Conservation (phyloP, 2,888 invertebrate species). For the Chymomyza amoena region DNA sequence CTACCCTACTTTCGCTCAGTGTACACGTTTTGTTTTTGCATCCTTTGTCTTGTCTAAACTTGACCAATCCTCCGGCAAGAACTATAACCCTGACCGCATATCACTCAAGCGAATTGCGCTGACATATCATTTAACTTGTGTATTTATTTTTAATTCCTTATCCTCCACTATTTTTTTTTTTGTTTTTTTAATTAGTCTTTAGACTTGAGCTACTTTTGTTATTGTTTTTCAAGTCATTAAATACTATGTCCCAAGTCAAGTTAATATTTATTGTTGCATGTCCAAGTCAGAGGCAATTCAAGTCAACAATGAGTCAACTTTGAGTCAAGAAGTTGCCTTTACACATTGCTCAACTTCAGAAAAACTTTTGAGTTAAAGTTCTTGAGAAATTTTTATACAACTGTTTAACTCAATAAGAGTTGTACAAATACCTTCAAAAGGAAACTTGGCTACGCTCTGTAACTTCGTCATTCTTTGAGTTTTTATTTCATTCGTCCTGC, state of each 20-base stretch:
- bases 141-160: not conserved
- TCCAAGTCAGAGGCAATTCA: not conserved
- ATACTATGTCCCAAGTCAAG: not conserved
- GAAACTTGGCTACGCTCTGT: slow-evolving; percentile 37
- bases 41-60: not conserved
- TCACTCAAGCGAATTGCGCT: not conserved
- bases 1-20: not conserved
- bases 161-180: not conserved
- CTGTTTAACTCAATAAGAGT: slow-evolving; percentile 70
- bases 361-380: slow-evolving; percentile 27
- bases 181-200: not conserved
- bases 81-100: not conserved
- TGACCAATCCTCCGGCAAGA: not conserved
- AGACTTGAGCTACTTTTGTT: not conserved
- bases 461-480: not conserved
- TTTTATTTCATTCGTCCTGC: slow-evolving; percentile 19
- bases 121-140: not conserved
- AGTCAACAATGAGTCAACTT: not conserved
- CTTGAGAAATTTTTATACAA: slow-evolving; percentile 33
- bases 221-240: not conserved
- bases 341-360: slow-evolving; percentile 22
- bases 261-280: not conserved
- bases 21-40: not conserved
- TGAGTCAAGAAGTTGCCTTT: not conserved
- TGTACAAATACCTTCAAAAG: slow-evolving; percentile 64